Base-by-base conservation (phyloP, 2,113 vertebrate species). In the Rhea pennata region DNA sequence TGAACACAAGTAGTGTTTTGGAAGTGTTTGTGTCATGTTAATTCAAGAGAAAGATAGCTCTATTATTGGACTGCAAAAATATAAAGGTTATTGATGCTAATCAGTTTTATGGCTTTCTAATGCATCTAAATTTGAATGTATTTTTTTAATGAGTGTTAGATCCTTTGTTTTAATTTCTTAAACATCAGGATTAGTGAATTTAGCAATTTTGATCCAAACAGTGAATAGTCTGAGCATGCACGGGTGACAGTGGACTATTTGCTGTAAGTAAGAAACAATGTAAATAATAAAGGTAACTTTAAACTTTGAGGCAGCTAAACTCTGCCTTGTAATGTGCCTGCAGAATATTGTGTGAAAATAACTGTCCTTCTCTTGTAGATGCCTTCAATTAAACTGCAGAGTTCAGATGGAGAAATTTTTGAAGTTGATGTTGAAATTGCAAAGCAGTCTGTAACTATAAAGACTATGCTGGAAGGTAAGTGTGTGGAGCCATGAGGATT, bases 361-460 rank as follows among this genome's bases (percentile, higher is more conserved):
- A 95, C 82, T 91, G 62, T 82, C 51, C 56, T 78, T 95, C n/a
- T 88, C 93, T 96, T 96, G 76, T 76, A 98, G 99, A 99, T 99
- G 99, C 99, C 99, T 96, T 99, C 99, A 53, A 99, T 99, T 98
- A 99, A 99, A 96, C 97, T 99, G 88, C 99, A 99, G 98, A 99
- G 99, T 92, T 99, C 99, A 22, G 99, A 99, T 98, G 99, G 99
- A 93, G 99, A 99, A 93, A 99, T 99, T 97, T 99, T 99, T 70
- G 99, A 99, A 98, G 99, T 99, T 84, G 99, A 99, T 92, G 99
- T 99, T 75, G 99, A 99, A 98, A 99, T 99, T 93, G 99, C 99
- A 29, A 99, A 99, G 75, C 99, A 99, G 85, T 99, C 99, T 64
- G 99, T 99, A 70, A 99, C 99, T 80, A 99, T 99, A 94, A 99